Evolutionary conservation across 2,797 vertebrate genomes (phyloP), one percentile per base, ranked within the genome.

Genomic region (Labeo calbasu): DNA sequence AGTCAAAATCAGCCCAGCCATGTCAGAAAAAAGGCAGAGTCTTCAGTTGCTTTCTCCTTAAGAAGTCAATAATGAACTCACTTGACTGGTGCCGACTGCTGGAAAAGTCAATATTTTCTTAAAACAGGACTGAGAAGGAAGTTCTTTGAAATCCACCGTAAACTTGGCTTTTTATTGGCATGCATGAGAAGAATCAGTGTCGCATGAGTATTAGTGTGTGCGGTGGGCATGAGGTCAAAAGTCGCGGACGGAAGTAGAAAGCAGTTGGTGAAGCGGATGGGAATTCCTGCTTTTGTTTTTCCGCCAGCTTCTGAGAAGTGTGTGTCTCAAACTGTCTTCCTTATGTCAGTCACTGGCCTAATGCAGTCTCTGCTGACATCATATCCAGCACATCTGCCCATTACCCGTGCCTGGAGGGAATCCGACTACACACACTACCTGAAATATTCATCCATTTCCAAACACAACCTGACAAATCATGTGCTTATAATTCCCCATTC

Each of bases 271-370:
- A 85, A 86, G 84, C 79, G 66, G 28, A 63, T 72, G 85, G 84
- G 84, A 82, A 88, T 89, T 85, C 84, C 85, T 78, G 59, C 69
- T 78, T 84, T 79, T 85, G 85, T 84, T 86, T 85, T 81, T 25
- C 32, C 19, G 21, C 75, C 70, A 82, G 75, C 55, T 84, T 59
- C 81, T 76, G 83, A 77, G 77, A 83, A 43, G 80, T 14, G 19
- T 83, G 23, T 43, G 32, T 12, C 84, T 81, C 50, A 77, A 72
- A 55, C 79, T 71, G 73, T 82, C 73, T 78, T 72, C 57, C 28
- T 70, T 69, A 50, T 76, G 80, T 73, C 28, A 57, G 65, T 72
- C 85, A 40, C 46, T 79, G 82, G 78, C 82, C 79, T 53, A 81
- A 82, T 75, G 73, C 63, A 53, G 72, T 66, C 77, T 51, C 28